These are phyloP conservation scores for Peucedramus taeniatus DNA, from an alignment of 2,113 vertebrate species.

Conservation along the genomic window DNA sequence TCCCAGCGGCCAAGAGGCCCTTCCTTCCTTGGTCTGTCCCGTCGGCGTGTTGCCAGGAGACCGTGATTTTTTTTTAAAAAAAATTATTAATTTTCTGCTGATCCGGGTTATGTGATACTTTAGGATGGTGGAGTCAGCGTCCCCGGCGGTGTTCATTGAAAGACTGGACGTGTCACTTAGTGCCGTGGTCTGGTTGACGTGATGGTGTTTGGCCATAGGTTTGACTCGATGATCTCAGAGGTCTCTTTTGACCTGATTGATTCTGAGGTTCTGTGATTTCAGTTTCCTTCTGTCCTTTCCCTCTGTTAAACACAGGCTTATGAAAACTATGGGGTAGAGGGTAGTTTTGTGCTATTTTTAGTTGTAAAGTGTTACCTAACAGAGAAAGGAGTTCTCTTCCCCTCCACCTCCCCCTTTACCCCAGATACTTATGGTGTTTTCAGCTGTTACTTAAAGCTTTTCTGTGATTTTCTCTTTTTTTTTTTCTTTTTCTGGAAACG, in stretches of 20 bases:
- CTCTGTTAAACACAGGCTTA: neutral
- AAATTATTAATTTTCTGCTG: too few relatives aligned
- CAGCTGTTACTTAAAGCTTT: neutral
- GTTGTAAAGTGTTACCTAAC: neutral
- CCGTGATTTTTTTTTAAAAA: neutral
- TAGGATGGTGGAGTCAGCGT: neutral
- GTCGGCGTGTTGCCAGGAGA: rapidly evolving
- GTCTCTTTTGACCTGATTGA: neutral
- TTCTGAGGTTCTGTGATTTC: neutral
- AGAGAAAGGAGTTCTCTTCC: neutral
- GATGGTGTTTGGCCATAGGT: neutral
- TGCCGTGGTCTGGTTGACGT: neutral
- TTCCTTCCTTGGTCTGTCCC: rapidly evolving
- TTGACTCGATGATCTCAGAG: neutral
- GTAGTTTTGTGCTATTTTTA: neutral
- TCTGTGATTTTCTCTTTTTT: neutral
- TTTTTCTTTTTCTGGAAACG: neutral
- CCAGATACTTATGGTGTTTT: neutral
- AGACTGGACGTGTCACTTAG: neutral
- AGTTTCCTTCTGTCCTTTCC: neutral
- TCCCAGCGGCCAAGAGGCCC: rapidly evolving
- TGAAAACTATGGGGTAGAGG: neutral
- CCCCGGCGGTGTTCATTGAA: neutral
- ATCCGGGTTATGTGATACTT: neutral
- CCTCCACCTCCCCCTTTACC: neutral